Percentiles rank a stretch among this genome's conserved stretches.
phyloP scores from a whole-genome alignment of 2,888 invertebrate genomes.

The Ectobius pallidus region DNA sequence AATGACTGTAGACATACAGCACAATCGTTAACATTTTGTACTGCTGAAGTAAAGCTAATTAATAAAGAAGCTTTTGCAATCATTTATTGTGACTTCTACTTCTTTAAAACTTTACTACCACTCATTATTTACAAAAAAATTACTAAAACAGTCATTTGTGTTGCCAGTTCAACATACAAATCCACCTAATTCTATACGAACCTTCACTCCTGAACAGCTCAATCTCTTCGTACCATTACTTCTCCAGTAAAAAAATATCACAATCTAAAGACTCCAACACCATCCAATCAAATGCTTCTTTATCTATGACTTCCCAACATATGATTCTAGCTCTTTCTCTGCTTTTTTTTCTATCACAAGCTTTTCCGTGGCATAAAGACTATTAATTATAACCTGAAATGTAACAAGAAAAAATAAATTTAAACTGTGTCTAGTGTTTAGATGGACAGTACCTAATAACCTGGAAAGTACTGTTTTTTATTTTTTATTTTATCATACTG shows the following conservation, averaged over 20 bases:
- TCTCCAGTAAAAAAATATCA: not conserved
- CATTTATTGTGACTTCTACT: too few species aligned
- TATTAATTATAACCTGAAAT: not conserved
- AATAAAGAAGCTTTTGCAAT: too few species aligned
- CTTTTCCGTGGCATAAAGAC: conserved; percentile 5
- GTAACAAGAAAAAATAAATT: too few species aligned
- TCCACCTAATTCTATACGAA: not conserved
- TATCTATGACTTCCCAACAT: not conserved
- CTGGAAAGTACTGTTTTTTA: too few species aligned
- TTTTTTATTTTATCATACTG: too few species aligned
- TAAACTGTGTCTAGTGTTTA: too few species aligned
- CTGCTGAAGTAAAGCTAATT: too few species aligned
- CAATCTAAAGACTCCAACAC: not conserved
- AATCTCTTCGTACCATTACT: not conserved
- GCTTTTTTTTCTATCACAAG: conserved; percentile 17
- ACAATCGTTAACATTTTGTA: too few species aligned
- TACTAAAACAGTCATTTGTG: not conserved
- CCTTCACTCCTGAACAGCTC: not conserved
- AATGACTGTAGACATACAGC: too few species aligned
- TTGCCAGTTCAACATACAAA: not conserved
- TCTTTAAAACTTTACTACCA: not conserved
- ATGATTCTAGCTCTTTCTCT: not conserved
- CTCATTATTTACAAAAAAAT: not conserved
- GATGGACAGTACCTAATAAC: too few species aligned
- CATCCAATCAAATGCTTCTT: not conserved